Conservation (phyloP, 2,797 vertebrate genomes). For the Chloroceryle inda region DNA sequence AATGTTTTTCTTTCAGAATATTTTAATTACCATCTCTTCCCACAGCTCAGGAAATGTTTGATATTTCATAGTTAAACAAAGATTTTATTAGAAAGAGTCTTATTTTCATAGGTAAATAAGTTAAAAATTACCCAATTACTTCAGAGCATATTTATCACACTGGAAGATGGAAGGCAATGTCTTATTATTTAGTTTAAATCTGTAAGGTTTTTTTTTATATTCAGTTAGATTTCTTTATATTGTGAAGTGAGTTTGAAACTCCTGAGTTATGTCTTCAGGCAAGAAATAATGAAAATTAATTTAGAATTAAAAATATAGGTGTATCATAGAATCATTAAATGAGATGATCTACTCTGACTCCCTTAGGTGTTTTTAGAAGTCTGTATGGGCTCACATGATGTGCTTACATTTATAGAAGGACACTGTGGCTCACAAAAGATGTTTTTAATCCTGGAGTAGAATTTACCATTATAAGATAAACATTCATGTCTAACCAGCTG, state of each 20-base stretch:
- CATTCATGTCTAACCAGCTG: not conserved
- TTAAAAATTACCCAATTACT: not conserved
- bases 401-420: not conserved
- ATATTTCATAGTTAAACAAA: not conserved
- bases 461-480: conserved; percentile 15
- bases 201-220: not conserved
- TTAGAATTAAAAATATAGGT: not conserved
- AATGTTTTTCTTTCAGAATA: not conserved
- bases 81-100: not conserved
- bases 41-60: not conserved
- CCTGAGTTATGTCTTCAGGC: not conserved
- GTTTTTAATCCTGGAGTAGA: conserved; percentile 1
- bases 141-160: not conserved
- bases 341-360: not conserved
- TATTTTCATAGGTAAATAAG: not conserved
- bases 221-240: not conserved
- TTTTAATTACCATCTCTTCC: not conserved
- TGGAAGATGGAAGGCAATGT: not conserved
- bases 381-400: not conserved
- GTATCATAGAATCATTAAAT: not conserved
- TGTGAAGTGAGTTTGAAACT: not conserved
- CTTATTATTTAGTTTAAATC: not conserved
- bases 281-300: not conserved
- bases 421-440: not conserved
- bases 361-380: not conserved